Evolutionary conservation across 2,888 invertebrate species (phyloP), one percentile per base, ranked within the genome.

Genomic region (Limnephilus marmoratus): DNA sequence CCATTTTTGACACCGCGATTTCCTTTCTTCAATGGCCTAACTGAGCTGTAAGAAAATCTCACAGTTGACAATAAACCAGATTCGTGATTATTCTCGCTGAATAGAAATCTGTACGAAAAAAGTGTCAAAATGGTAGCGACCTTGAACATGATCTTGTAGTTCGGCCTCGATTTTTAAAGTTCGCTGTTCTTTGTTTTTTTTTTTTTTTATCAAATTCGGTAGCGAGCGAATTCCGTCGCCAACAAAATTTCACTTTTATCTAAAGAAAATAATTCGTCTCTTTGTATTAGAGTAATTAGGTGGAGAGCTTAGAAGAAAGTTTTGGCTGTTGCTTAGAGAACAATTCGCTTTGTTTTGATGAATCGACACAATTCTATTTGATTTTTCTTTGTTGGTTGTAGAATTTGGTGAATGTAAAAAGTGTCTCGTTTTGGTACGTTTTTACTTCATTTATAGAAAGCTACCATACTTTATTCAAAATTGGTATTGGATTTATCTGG

Each of bases 161-260:
- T 87, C 85, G 18, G 41, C 45, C 41, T 85, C 34, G 85, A 34
- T 82, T 34, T 15, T 31, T 34, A 31, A 34, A 82, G 29, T 82
- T 82, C 15, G 45, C 41, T 29, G 13, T 49, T 49, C 49, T 86
- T n/a, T 18, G 53, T 53, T 87, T 85, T 49, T 37, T 53, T 87
- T 85, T 49, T 37, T 45, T n/a, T n/a, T 29, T 45, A 18, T 31
- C 9, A 81, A 82, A 90, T 90, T 90, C 83, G 90, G 90, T 90
- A 90, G 53, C 83, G n/a, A 90, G 34, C 90, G 41, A 90, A 81
- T 90, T 90, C 90, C 31, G n/a, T n/a, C 7, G 37, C 81, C 49
- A 90, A 90, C 83, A 45, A 83, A 90, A 90, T 90, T 90, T 90
- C 90, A 90, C 90, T 90, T 83, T 90, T 83, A 31, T 49, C 24